Base-by-base conservation (phyloP, 2,113 vertebrate species). In the Coptodon bakossiorum region DNA sequence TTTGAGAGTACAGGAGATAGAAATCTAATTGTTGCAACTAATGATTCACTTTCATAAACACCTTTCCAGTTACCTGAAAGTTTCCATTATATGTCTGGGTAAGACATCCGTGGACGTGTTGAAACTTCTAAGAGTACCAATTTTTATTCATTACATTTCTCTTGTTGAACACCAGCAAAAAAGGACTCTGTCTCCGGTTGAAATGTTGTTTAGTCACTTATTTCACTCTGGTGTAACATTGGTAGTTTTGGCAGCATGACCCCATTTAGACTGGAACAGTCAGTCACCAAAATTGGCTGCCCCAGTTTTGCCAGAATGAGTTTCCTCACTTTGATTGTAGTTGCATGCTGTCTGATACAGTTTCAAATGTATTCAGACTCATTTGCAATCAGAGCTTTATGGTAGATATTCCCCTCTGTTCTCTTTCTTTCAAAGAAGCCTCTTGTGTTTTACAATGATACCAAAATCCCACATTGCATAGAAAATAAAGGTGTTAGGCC, bases 221-320 rank as follows among this genome's bases (percentile, higher is more conserved):
- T 86, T 88, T 89, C 38, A 81, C 81, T 84, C 43, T 88, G 50
- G 63, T 79, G n/a, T 80, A 79, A 53, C 81, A 83, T 85, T 83
- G 87, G 56, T 40, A 79, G 85, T 83, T 94, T 92, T 91, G 88
- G 85, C 89, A 91, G 88, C 61, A 36, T 90, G 89, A 83, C 91
- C 90, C 87, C 82, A 80, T 93, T 94, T 88, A 85, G 45, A 87
- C 76, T 80, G 24, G 56, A 92, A 88, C 57, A 93, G 85, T 81
- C 90, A 79, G 68, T 91, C 82, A 91, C 86, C 87, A 82, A 91
- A 90, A 90, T 86, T 83, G 85, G 50, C 82, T 91, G 91, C 24
- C 89, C 91, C 85, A 89, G 73, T 93, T 95, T 93, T 89, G 84
- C 86, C 87, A 84, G 84, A 22, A 87, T 80, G 88, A 92, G 81